Evolutionary conservation across 64 coral and sea anemone genomes (phyloP).

Genomic region (Dendronephthya gigantea): DNA sequence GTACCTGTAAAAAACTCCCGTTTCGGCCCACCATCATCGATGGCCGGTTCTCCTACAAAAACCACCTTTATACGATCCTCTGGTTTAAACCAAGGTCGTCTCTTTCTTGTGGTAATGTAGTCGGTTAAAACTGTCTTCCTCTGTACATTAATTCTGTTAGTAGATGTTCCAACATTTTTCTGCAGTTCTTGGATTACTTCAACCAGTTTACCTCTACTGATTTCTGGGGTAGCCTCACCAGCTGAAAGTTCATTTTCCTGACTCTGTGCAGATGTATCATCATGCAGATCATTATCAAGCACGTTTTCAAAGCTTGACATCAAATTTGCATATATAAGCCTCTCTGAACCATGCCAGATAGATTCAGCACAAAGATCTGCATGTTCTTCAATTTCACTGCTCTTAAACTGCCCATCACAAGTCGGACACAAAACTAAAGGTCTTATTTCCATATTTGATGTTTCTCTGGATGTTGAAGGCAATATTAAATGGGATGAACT

Average conservation of each 20-base stretch:
- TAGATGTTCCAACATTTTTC: neutral
- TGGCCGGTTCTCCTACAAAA: neutral
- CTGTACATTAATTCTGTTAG: neutral
- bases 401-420: neutral
- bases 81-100: neutral
- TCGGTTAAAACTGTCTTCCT: neutral
- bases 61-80: neutral
- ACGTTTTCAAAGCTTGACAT: neutral
- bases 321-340: neutral
- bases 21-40: slow-evolving; percentile 5
- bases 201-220: neutral
- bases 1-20: neutral
- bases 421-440: neutral
- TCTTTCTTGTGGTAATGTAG: neutral
- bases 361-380: neutral
- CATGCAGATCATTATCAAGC: neutral
- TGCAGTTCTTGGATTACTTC: neutral
- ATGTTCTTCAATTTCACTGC: neutral
- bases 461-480: neutral
- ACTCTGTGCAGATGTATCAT: neutral
- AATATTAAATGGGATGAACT: neutral
- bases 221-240: neutral
- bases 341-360: neutral
- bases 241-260: neutral
- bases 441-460: neutral